Evolutionary conservation across 2,888 invertebrate species (phyloP).

Genomic region (Epiblema foenella): DNA sequence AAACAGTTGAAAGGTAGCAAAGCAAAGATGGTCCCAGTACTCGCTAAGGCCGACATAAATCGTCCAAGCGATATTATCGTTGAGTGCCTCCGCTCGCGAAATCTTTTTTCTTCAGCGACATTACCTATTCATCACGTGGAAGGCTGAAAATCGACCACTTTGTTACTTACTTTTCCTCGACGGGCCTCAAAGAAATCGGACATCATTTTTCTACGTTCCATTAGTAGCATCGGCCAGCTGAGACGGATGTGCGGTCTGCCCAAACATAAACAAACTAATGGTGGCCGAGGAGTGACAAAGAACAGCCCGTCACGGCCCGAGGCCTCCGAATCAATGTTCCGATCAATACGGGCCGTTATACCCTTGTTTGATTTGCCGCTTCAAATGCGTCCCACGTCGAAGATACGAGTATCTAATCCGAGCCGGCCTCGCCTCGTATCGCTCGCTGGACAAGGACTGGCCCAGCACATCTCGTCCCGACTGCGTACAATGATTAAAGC

Average conservation of each 20-base stretch:
- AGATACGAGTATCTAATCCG: conserved; percentile 46
- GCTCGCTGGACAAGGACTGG: conserved; percentile 31
- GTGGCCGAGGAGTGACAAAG: conserved; percentile 69
- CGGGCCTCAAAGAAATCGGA: conserved; percentile 61
- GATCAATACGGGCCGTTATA: conserved; percentile 48
- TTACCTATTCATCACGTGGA: conserved; percentile 72
- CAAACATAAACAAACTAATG: conserved; percentile 77
- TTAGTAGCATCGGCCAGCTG: conserved; percentile 69
- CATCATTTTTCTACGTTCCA: conserved; percentile 72
- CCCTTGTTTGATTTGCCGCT: conserved; percentile 52
- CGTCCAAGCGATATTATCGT: conserved; percentile 55
- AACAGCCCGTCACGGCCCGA: conserved; percentile 64
- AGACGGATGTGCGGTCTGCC: conserved; percentile 65
- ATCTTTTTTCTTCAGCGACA: conserved; percentile 62
- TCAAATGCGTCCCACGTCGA: conserved; percentile 50
- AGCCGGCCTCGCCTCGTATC: conserved; percentile 22
- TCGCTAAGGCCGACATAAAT: conserved; percentile 52
- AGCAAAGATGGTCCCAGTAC: conserved; percentile 38
- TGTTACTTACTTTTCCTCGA: conserved; percentile 59
- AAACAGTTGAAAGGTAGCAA: conserved; percentile 28
- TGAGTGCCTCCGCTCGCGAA: conserved; percentile 54
- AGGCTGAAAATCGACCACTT: conserved; percentile 68
- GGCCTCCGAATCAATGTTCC: conserved; percentile 65
- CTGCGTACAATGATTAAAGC: conserved; percentile 51
- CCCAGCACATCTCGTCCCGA: conserved; percentile 31